Evolutionary conservation across 2,797 vertebrate genomes (phyloP).

Genomic region (Oreortyx pictus): DNA sequence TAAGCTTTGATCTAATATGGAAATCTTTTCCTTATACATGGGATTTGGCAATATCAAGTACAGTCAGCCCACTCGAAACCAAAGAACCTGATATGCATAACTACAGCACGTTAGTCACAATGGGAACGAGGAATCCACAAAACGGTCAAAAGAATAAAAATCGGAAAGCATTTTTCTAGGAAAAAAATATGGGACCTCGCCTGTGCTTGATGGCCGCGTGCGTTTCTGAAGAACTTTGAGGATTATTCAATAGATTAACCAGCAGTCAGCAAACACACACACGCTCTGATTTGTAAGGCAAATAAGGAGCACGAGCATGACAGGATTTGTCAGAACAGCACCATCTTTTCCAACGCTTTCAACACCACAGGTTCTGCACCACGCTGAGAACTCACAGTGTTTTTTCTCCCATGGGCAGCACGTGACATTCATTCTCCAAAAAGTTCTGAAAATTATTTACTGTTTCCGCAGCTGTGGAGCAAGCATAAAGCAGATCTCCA

Average conservation of each 20-base stretch:
- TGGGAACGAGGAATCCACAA: neutral
- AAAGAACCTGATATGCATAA: neutral
- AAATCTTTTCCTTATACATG: slow-evolving; percentile 15
- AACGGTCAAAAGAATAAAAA: neutral
- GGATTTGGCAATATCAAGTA: slow-evolving; percentile 27
- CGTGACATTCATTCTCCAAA: neutral
- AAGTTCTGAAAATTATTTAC: neutral
- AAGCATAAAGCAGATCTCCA: neutral
- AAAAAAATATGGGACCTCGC: neutral
- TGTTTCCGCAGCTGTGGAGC: neutral
- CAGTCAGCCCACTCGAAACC: neutral
- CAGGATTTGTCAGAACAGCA: neutral
- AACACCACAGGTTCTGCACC: neutral
- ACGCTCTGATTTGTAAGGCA: neutral
- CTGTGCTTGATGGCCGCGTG: neutral
- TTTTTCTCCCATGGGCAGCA: neutral
- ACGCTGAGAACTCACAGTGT: neutral
- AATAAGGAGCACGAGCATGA: neutral
- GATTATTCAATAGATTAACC: neutral
- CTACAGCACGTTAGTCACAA: neutral
- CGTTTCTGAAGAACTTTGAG: neutral
- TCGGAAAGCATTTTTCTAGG: neutral
- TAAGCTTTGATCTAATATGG: slow-evolving; percentile 34
- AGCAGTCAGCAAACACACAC: neutral
- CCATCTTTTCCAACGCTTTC: neutral